These are phyloP conservation scores for Anniella stebbinsi DNA, from an alignment of 2,797 vertebrate genomes.

Conservation along the genomic window DNA sequence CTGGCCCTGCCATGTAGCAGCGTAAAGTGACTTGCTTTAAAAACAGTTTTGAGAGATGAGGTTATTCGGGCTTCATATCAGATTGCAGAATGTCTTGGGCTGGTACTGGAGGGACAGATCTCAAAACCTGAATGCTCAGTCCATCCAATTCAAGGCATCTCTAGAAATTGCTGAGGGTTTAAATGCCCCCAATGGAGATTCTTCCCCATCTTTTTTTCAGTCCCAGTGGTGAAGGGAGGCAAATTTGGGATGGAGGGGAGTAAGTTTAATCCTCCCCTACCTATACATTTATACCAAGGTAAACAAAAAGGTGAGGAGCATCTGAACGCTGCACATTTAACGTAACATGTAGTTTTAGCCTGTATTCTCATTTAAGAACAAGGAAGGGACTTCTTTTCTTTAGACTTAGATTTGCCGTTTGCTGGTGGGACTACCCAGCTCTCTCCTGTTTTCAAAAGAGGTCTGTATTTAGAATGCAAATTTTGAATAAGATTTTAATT, in stretches of 20 bases:
- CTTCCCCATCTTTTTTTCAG: too few relatives aligned
- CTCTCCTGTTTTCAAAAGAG: neutral
- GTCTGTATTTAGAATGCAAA: neutral
- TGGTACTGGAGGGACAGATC: neutral
- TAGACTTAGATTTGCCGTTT: neutral
- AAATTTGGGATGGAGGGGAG: too few relatives aligned
- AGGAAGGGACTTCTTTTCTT: neutral
- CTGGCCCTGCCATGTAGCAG: neutral
- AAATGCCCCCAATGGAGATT: too few relatives aligned
- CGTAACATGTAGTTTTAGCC: too few relatives aligned
- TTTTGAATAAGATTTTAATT: constrained; percentile 25
- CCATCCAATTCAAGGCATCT: neutral
- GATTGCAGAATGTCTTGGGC: neutral
- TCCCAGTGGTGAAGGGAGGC: too few relatives aligned
- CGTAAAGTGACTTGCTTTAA: neutral
- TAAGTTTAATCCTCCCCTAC: too few relatives aligned
- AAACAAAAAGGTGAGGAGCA: too few relatives aligned
- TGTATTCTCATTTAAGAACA: neutral
- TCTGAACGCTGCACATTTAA: too few relatives aligned
- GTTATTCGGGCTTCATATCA: too few relatives aligned
- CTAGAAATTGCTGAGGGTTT: neutral
- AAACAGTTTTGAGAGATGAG: neutral
- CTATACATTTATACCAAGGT: too few relatives aligned
- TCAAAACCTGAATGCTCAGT: neutral
- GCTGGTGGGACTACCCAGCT: neutral